Percentiles rank a stretch among this genome's conserved stretches.
These are phyloP conservation scores for Drosophila sucinea DNA, from an alignment of 1,140 invertebrate species.

Conservation along the genomic window DNA sequence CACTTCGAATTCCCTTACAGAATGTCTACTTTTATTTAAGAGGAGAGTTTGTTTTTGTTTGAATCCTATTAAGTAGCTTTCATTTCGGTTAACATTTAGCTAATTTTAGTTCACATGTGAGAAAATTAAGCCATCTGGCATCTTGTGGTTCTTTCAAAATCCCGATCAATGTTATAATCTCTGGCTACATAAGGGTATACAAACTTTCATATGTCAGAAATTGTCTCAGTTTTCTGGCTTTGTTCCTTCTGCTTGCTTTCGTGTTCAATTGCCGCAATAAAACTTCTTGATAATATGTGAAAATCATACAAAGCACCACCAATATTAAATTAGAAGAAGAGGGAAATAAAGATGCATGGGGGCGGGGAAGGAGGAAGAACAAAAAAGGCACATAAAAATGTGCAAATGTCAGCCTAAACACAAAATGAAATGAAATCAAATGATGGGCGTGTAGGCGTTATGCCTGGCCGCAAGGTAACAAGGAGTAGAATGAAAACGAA, in stretches of 20 bases:
- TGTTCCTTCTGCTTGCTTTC: constrained; percentile 51
- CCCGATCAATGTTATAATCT: neutral
- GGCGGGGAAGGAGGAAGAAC: neutral
- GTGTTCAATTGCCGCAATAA: constrained; percentile 81
- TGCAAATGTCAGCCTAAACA: constrained; percentile 64
- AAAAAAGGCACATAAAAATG: constrained; percentile 61
- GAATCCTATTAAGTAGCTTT: too few relatives aligned
- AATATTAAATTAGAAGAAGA: constrained; percentile 76
- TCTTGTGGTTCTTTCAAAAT: too few relatives aligned
- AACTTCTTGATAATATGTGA: constrained; percentile 81
- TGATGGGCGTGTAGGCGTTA: constrained; percentile 15
- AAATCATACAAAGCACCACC: constrained; percentile 81
- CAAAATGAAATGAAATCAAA: constrained; percentile 21
- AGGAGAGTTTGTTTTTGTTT: too few relatives aligned
- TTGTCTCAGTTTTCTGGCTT: neutral
- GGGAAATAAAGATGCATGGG: constrained; percentile 31
- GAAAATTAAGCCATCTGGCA: too few relatives aligned
- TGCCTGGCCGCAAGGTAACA: constrained; percentile 49
- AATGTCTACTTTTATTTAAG: neutral
- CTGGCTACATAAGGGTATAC: neutral
- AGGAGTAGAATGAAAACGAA: constrained; percentile 45
- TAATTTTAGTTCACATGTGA: too few relatives aligned
- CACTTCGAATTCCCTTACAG: neutral
- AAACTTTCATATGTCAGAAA: neutral
- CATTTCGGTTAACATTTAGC: too few relatives aligned